Conservation (phyloP, 2,888 invertebrate genomes). For the Malthinus flaveolus region DNA sequence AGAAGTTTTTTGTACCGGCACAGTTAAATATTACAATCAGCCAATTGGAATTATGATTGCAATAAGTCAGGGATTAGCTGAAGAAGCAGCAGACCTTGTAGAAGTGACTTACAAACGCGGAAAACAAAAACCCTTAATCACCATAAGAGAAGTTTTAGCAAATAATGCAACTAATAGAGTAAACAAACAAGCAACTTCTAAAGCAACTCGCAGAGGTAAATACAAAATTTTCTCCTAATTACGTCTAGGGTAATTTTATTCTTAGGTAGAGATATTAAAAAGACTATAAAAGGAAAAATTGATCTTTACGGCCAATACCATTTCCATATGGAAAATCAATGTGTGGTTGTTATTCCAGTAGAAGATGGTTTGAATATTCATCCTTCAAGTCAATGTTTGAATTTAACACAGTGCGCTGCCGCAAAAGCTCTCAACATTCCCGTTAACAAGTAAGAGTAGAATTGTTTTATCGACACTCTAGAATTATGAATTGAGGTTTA, state of each 20-base stretch:
- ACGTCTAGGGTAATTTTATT: not conserved
- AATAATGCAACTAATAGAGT: conserved; percentile 54
- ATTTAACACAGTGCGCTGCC: conserved; percentile 60
- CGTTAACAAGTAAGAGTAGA: conserved; percentile 68
- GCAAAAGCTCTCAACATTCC: conserved; percentile 59
- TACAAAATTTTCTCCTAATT: too few relatives aligned
- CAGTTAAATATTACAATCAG: conserved; percentile 67
- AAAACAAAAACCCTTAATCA: conserved; percentile 52
- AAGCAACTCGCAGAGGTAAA: conserved; percentile 44
- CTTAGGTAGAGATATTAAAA: not conserved
- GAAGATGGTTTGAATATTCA: conserved; percentile 58
- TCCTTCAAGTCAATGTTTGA: conserved; percentile 68
- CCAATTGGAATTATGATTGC: conserved; percentile 74
- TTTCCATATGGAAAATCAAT: conserved; percentile 69
- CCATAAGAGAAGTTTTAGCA: conserved; percentile 55
- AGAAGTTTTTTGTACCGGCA: conserved; percentile 56
- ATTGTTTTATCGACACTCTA: too few relatives aligned
- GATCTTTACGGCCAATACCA: not conserved
- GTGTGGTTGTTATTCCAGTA: conserved; percentile 63
- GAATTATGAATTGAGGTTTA: too few relatives aligned
- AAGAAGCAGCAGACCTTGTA: conserved; percentile 60
- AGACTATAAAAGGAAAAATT: not conserved
- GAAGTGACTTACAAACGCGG: conserved; percentile 59
- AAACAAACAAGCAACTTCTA: conserved; percentile 44
- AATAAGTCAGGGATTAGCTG: conserved; percentile 59